Conservation (phyloP, 2,797 vertebrate species). For the Allobates femoralis region DNA sequence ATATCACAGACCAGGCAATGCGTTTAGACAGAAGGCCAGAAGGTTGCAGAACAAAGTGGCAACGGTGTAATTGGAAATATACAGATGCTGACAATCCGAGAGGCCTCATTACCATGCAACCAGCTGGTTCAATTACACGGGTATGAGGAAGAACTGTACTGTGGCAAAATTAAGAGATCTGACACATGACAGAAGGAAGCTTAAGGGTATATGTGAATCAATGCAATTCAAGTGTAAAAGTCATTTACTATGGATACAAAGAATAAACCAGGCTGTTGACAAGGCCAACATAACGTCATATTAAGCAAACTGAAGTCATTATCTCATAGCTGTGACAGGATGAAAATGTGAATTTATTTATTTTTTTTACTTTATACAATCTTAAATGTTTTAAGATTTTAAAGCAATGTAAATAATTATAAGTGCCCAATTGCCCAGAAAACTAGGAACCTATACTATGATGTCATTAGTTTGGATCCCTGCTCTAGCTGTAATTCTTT, state of each 20-base stretch:
- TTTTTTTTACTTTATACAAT: neutral
- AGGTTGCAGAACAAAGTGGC: slow-evolving; percentile 67
- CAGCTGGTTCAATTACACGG: slow-evolving; percentile 64
- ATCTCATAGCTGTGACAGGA: neutral
- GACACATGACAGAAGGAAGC: slow-evolving; percentile 58
- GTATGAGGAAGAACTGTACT: slow-evolving; percentile 48
- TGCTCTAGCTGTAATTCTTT: too few species aligned
- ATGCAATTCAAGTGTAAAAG: slow-evolving; percentile 31
- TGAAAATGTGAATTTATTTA: neutral
- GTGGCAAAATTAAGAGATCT: slow-evolving; percentile 62
- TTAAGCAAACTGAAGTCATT: neutral
- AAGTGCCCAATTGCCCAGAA: neutral
- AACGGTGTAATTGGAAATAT: slow-evolving; percentile 67
- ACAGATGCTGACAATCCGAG: slow-evolving; percentile 64
- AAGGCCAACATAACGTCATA: neutral
- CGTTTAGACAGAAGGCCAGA: slow-evolving; percentile 66
- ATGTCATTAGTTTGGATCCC: too few species aligned
- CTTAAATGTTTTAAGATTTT: neutral
- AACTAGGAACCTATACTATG: too few species aligned
- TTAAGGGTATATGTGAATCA: slow-evolving; percentile 40
- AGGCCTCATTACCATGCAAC: slow-evolving; percentile 67
- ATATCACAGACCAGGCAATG: slow-evolving; percentile 66
- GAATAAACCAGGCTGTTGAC: neutral
- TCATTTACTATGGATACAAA: slow-evolving; percentile 4
- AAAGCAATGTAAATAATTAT: neutral